Evolutionary conservation across 53 echinoderm and acorn worm species (phyloP), one percentile per base, ranked within the genome.

Genomic region (Arbacia lixula): DNA sequence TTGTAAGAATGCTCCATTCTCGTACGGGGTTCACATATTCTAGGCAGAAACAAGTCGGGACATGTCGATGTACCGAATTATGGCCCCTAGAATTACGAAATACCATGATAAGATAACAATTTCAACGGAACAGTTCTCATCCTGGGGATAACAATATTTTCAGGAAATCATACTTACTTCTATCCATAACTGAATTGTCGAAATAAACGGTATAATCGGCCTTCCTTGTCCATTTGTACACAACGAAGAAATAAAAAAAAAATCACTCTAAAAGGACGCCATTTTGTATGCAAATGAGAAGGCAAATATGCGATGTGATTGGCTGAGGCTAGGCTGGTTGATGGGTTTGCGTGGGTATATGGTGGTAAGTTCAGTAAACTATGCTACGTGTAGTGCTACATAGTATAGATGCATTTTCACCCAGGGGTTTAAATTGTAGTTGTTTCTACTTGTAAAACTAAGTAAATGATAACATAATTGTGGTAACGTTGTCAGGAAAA

Each of bases 251-350:
- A 74, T 53, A 21, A 78, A 3, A 60, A 12, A 78, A 2, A 76
- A 20, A 10, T 57, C 16, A 20, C 12, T 6, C n/a, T 10, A 5
- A 55, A 36, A 58, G 40, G 78, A 78, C 78, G 78, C 78, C 78
- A 78, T 78, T 58, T 78, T 78, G 34, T 78, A 78, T 78, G 78
- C 78, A 78, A 78, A 78, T 78, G 8, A 46, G 14, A n/a, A 10
- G 5, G 21, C 58, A 78, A 38, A 37, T 16, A 38, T 26, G 16
- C 25, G 1, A 52, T 60, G 58, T 78, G 78, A 78, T 78, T 78
- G 78, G 78, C 36, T 58, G 19, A 21, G 16, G 3, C 40, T 4
- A 58, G 78, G 39, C 22, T 57, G 14, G 14, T 46, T 46, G 46
- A 46, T 46, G 46, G 46, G 46, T 46, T 46, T 46, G 46, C 8